These are phyloP conservation scores for Typhlichthys subterraneus DNA, from an alignment of 2,797 vertebrate genomes.

Conservation along the genomic window DNA sequence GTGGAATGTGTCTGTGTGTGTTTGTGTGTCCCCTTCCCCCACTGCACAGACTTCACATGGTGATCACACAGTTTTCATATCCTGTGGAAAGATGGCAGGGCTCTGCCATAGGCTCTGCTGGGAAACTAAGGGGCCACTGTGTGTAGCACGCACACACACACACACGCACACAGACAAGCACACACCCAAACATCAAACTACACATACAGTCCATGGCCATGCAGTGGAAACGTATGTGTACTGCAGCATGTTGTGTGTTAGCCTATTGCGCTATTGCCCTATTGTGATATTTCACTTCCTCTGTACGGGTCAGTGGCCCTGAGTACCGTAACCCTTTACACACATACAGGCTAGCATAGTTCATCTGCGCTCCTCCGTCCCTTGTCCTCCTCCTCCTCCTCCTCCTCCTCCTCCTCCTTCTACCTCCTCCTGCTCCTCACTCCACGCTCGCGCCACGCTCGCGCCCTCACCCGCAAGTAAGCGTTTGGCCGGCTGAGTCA, in stretches of 20 bases:
- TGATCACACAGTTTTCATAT: slow-evolving; percentile 70
- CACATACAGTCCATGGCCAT: neutral
- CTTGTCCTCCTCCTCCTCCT: neutral
- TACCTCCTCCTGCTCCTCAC: slow-evolving; percentile 15
- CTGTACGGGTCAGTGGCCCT: slow-evolving; percentile 1
- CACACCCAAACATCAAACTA: slow-evolving; percentile 1
- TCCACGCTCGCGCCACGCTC: slow-evolving; percentile 47
- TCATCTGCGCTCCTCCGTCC: neutral
- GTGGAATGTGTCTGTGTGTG: slow-evolving; percentile 69
- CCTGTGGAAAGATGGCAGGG: slow-evolving; percentile 73
- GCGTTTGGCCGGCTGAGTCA: slow-evolving; percentile 76
- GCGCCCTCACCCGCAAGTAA: slow-evolving; percentile 6
- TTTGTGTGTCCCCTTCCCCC: slow-evolving; percentile 60
- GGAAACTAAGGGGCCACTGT: slow-evolving; percentile 55
- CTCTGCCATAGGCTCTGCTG: slow-evolving; percentile 61
- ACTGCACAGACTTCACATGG: slow-evolving; percentile 46
- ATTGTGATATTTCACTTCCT: neutral
- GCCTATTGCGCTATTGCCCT: neutral
- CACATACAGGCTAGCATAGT: neutral
- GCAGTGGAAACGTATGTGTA: neutral
- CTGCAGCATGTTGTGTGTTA: too few species aligned
- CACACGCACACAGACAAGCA: neutral
- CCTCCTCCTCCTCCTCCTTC: slow-evolving; percentile 12
- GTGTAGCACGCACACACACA: slow-evolving; percentile 30
- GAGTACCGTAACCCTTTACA: neutral